Percentiles rank a stretch among this genome's conserved stretches.
phyloP scores from a whole-genome alignment of 2,113 vertebrate species.

The Fukomys damarensis region DNA sequence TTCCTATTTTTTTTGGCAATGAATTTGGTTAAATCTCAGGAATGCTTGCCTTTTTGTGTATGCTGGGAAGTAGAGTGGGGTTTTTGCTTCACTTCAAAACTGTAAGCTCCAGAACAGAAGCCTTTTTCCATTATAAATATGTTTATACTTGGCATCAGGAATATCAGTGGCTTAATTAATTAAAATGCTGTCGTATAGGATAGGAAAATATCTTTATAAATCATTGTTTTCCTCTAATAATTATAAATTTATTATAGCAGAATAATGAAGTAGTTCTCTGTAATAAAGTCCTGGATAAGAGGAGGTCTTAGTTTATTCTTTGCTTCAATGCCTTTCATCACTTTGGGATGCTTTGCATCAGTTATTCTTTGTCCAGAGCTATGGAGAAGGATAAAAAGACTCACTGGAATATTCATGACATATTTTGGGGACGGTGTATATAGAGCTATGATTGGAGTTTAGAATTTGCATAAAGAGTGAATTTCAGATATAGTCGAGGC shows the following conservation, averaged over 20 bases:
- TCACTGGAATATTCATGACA: slow-evolving; percentile 1
- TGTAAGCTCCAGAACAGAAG: not conserved
- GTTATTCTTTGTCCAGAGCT: slow-evolving; percentile 41
- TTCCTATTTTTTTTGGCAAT: not conserved
- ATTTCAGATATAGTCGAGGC: slow-evolving; percentile 7
- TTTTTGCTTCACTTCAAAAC: not conserved
- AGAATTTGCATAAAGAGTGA: slow-evolving; percentile 35
- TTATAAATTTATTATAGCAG: slow-evolving; percentile 11
- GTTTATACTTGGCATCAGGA: not conserved
- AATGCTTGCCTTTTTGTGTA: not conserved
- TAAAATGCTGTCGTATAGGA: not conserved
- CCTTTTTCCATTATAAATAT: not conserved
- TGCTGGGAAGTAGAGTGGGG: not conserved
- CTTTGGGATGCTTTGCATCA: slow-evolving; percentile 12
- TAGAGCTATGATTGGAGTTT: slow-evolving; percentile 14
- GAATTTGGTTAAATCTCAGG: not conserved
- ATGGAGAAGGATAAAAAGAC: not conserved
- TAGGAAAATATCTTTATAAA: slow-evolving; percentile 34
- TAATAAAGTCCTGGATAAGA: too few species aligned
- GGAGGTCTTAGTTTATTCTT: slow-evolving; percentile 35
- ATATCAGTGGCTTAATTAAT: slow-evolving; percentile 13
- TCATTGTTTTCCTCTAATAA: slow-evolving; percentile 37
- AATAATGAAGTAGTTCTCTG: slow-evolving; percentile 37
- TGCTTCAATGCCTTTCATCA: slow-evolving; percentile 7
- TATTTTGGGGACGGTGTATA: slow-evolving; percentile 19